Evolutionary conservation across 2,113 vertebrate genomes (phyloP).

Genomic region (Coturnix japonica): DNA sequence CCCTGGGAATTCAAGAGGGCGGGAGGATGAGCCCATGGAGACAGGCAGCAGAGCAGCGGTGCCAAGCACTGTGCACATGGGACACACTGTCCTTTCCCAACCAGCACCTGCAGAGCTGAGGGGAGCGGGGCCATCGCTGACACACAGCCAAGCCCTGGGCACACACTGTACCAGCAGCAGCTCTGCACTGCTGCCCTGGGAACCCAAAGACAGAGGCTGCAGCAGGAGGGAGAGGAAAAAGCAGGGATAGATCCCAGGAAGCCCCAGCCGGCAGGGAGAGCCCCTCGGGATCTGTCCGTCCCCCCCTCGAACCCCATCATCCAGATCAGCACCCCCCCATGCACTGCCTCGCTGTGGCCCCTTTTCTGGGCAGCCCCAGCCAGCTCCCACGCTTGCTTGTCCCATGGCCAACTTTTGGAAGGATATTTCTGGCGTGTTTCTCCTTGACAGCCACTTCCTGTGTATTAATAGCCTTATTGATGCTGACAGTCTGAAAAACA

Average conservation of each 20-base stretch:
- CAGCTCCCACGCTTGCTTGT: slow-evolving; percentile 1
- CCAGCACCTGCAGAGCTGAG: accelerated
- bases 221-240: not conserved
- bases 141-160: not conserved
- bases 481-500: slow-evolving; percentile 94
- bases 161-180: not conserved
- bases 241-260: not conserved
- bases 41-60: not conserved
- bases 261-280: accelerated
- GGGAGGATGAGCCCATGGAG: not conserved
- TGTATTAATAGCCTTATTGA: slow-evolving; percentile 99
- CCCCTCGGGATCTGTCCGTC: not conserved
- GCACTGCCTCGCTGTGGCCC: accelerated
- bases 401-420: slow-evolving; percentile 69
- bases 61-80: not conserved
- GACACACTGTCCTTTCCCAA: not conserved
- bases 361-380: not conserved
- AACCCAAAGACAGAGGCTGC: not conserved
- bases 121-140: not conserved
- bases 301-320: not conserved
- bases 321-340: not conserved
- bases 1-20: not conserved
- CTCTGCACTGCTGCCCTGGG: accelerated
- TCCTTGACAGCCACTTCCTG: slow-evolving; percentile 99
- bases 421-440: slow-evolving; percentile 99